Base-by-base conservation (phyloP, 2,797 vertebrate genomes). In the Mus spretus region DNA sequence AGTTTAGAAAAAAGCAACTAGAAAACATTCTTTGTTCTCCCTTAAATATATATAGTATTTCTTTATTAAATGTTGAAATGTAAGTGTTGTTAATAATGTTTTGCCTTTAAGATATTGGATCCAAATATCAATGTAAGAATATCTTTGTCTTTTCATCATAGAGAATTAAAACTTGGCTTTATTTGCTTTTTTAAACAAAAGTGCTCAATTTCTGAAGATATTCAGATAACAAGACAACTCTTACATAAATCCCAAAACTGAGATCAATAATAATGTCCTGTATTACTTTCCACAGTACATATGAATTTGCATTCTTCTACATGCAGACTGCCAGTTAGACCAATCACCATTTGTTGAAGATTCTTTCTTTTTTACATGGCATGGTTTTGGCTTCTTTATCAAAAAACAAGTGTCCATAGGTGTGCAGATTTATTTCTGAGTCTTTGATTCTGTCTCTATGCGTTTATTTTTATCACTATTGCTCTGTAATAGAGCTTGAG, bases 1-100 rank as follows among this genome's bases (percentile, higher is more conserved):
- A 61, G 20, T 84, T 37, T 97, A 97, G 57, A 0, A 83, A 40
- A 90, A 84, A 79, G 22, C 37, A 31, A 78, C 14, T n/a, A 37
- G 87, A 63, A 78, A 87, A 28, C 34, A 59, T 0, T 74, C 4
- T 82, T 63, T 34, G 1, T 72, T 94, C 77, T 8, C 8, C n/a
- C 0, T 34, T 1, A 26, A 24, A 22, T 77, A 59, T 93, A 26
- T 61, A 44, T 72, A 83, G 59, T 12, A 78, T 86, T 89, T 94
- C 12, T 70, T 90, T 65, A 74, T 67, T 79, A 81, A 72, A 79
- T 65, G 12, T 70, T 72, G 72, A 4, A 89, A 53, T 70, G 57
- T 86, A 95, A 63, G 81, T 92, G 20, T 83, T 91, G 31, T 31
- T 59, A 70, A 26, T 61, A 70, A 80, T 79, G 57, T 37, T 84